Conservation (phyloP, 1,140 invertebrate genomes). For the Teleogryllus occipitalis region DNA sequence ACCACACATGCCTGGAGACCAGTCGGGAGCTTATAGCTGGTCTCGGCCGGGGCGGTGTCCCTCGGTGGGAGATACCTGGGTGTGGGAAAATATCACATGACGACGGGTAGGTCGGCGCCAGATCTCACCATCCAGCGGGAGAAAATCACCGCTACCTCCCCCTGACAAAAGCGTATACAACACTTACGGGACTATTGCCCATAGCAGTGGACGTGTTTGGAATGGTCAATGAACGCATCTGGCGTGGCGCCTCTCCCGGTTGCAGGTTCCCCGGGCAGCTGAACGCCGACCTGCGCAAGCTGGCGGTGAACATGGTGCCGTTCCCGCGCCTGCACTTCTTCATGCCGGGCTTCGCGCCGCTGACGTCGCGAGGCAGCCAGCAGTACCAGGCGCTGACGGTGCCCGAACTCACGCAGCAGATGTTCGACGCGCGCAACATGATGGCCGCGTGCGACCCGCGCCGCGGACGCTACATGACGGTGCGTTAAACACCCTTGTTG, state of each 20-base stretch:
- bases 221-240: too few relatives aligned
- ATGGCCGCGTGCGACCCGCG: slow-evolving; percentile 93
- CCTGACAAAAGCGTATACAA: too few relatives aligned
- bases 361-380: slow-evolving; percentile 66
- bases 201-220: too few relatives aligned
- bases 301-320: slow-evolving; percentile 67
- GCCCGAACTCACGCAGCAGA: slow-evolving; percentile 81
- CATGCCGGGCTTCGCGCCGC: slow-evolving; percentile 67
- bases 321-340: slow-evolving; percentile 73
- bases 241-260: slow-evolving; percentile 25
- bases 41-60: too few relatives aligned
- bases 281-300: slow-evolving; percentile 66
- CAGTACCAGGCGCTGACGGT: slow-evolving; percentile 82
- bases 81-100: too few relatives aligned
- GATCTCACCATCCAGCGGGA: too few relatives aligned
- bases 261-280: slow-evolving; percentile 64
- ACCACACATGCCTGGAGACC: too few relatives aligned
- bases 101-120: too few relatives aligned
- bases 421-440: slow-evolving; percentile 89
- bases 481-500: slow-evolving; percentile 32
- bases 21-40: too few relatives aligned
- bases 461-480: slow-evolving; percentile 89
- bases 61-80: too few relatives aligned
- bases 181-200: too few relatives aligned
- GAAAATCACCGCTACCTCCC: too few relatives aligned